Evolutionary conservation across 2,797 vertebrate genomes (phyloP).

Genomic region (Echeneis naucrates): DNA sequence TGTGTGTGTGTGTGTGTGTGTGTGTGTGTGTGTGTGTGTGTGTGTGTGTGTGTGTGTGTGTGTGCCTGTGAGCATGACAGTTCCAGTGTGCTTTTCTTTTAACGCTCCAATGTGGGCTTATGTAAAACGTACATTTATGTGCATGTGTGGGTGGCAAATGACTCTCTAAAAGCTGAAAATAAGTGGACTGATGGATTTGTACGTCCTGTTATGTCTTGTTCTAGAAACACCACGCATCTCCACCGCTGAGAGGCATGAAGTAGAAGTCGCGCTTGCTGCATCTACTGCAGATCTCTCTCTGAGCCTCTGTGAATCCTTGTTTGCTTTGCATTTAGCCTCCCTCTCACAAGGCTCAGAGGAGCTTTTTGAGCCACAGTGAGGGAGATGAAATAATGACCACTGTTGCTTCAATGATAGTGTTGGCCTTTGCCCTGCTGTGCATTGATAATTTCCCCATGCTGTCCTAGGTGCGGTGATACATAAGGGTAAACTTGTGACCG

Average conservation of each 20-base stretch:
- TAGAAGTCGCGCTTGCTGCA: slow-evolving; percentile 1
- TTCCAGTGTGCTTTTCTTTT: slow-evolving; percentile 42
- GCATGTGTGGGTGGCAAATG: slow-evolving; percentile 54
- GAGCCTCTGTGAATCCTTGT: background rate
- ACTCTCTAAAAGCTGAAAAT: slow-evolving; percentile 55
- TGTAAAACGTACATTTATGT: slow-evolving; percentile 51
- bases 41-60: too few species aligned
- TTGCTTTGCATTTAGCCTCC: slow-evolving; percentile 29
- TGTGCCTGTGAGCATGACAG: background rate
- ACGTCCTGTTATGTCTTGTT: slow-evolving; percentile 29
- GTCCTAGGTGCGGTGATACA: slow-evolving; percentile 24
- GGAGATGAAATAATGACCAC: slow-evolving; percentile 49
- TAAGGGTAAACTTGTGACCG: slow-evolving; percentile 20
- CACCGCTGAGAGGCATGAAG: slow-evolving; percentile 10
- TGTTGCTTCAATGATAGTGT: slow-evolving; percentile 33
- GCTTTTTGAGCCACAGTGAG: slow-evolving; percentile 41
- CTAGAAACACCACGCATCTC: slow-evolving; percentile 13
- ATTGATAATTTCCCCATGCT: slow-evolving; percentile 30
- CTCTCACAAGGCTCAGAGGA: slow-evolving; percentile 35
- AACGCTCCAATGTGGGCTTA: slow-evolving; percentile 37
- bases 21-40: too few species aligned
- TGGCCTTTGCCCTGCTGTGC: slow-evolving; percentile 32
- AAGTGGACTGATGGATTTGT: slow-evolving; percentile 41
- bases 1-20: too few species aligned
- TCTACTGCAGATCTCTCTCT: slow-evolving; percentile 1